A percentile compares a stretch with the other conserved stretches of the same genome.
Conservation (phyloP, 1,140 invertebrate species). For the Leptopilina clavipes region DNA sequence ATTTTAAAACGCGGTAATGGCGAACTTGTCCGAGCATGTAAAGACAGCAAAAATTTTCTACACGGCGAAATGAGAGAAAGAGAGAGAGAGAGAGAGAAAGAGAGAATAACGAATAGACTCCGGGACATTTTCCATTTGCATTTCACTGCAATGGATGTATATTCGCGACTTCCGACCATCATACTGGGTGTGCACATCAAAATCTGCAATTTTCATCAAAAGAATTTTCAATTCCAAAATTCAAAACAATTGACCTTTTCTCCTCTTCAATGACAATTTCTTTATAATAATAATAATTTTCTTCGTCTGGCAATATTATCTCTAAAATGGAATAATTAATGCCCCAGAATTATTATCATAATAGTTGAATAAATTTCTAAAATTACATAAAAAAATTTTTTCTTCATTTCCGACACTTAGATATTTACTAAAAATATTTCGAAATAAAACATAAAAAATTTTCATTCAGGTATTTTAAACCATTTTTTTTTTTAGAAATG, state of each 20-base stretch:
- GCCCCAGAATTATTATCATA: too few species aligned
- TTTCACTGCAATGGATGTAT: conserved; percentile 43
- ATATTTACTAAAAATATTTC: too few species aligned
- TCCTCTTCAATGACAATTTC: neutral
- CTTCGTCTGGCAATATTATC: too few species aligned
- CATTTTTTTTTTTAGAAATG: too few species aligned
- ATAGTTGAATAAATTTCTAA: too few species aligned
- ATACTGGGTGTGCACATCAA: conserved; percentile 13
- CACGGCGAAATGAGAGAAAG: conserved; percentile 46
- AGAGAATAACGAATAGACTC: conserved; percentile 54
- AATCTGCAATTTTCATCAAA: conserved; percentile 17
- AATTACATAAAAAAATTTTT: too few species aligned
- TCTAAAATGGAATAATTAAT: too few species aligned
- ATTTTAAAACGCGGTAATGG: conserved; percentile 44
- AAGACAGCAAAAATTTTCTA: conserved; percentile 48
- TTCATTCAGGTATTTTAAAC: too few species aligned
- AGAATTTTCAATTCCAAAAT: conserved; percentile 16
- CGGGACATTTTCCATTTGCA: conserved; percentile 55
- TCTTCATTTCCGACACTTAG: too few species aligned
- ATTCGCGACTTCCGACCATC: conserved; percentile 37
- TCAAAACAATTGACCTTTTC: neutral
- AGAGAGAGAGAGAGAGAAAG: too few species aligned
- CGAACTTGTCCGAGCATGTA: conserved; percentile 49
- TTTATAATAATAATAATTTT: too few species aligned
- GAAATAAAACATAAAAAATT: too few species aligned